A percentile compares a stretch with the other conserved stretches of the same genome.
Conservation (phyloP, 2,113 vertebrate genomes). For the human region GRCh38 chr5:137328001-137328500, state of each 20-base stretch:
- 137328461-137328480: background rate
- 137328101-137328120: background rate
- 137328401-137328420: background rate
- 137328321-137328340: background rate
- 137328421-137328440: background rate
- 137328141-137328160: accelerated
- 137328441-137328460: background rate
- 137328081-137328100: background rate
- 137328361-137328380: background rate
- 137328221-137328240: background rate
- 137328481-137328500: background rate
- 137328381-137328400: background rate
- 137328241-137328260: background rate
- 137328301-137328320: background rate
- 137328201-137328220: background rate
- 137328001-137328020: background rate
- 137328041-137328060: background rate
- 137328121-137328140: background rate
- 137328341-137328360: background rate
- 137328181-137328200: background rate
- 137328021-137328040: background rate
- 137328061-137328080: background rate
- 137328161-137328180: background rate
- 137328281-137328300: background rate
- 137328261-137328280: background rate